Conservation (phyloP, 2,888 invertebrate genomes). For the Drosophila imparisetae region DNA sequence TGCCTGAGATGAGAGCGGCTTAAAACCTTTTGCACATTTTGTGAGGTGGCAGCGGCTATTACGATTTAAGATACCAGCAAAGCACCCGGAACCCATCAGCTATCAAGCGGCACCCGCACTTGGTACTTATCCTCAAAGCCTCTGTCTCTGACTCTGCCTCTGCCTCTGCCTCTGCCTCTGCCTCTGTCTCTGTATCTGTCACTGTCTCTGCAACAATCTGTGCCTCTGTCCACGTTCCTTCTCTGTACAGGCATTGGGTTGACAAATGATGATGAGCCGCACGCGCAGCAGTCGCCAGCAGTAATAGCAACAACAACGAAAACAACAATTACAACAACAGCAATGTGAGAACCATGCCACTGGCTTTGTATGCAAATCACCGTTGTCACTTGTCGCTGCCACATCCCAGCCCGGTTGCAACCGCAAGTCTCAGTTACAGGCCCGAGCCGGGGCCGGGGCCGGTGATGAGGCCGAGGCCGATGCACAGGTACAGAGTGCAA, state of each 20-base stretch:
- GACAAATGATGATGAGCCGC: constrained; percentile 70
- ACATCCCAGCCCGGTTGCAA: constrained; percentile 21
- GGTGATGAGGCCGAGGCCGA: constrained; percentile 2
- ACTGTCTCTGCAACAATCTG: background rate
- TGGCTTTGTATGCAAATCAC: constrained; percentile 66
- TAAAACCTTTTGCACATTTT: constrained; percentile 53
- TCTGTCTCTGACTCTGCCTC: constrained; percentile 2
- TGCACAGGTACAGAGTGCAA: constrained; percentile 58
- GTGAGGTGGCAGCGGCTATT: constrained; percentile 40
- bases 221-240: background rate
- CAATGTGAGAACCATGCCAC: constrained; percentile 30
- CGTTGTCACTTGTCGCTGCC: constrained; percentile 59
- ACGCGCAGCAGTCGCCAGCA: constrained; percentile 46
- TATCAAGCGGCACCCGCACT: constrained; percentile 54
- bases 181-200: background rate
- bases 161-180: background rate
- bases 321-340: constrained; percentile 21
- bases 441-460: background rate
- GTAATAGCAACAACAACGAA: background rate
- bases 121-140: constrained; percentile 35
- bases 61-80: constrained; percentile 64
- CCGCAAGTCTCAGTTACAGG: constrained; percentile 26
- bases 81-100: constrained; percentile 46
- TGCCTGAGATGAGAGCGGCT: constrained; percentile 32
- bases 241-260: constrained; percentile 24